phyloP scores from a whole-genome alignment of 2,888 invertebrate species.

The Ceramica pisi region DNA sequence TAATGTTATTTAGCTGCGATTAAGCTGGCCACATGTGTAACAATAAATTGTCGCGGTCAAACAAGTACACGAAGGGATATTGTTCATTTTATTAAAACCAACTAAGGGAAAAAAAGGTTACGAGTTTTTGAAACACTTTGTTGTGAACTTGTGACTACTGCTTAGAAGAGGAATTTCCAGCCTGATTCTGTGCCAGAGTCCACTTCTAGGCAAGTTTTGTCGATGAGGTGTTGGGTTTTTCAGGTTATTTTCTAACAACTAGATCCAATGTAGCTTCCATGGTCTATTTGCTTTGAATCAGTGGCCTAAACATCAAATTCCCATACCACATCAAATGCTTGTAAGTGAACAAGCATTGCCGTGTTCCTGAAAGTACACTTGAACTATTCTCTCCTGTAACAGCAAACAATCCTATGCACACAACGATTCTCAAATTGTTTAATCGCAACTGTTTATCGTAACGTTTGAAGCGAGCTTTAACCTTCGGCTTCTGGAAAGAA shows the following conservation, averaged over 20 bases:
- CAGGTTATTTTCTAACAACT: too few species aligned
- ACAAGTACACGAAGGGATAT: neutral
- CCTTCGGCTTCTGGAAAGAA: too few species aligned
- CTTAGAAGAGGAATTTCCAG: too few species aligned
- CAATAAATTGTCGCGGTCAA: neutral
- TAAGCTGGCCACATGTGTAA: neutral
- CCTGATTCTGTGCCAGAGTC: too few species aligned
- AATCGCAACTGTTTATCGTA: slow-evolving; percentile 9
- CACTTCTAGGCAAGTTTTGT: too few species aligned
- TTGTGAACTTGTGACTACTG: too few species aligned
- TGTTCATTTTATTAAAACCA: neutral
- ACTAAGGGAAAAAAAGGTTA: too few species aligned
- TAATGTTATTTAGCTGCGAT: neutral
- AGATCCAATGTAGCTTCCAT: neutral
- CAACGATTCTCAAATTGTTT: neutral
- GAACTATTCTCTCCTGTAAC: neutral
- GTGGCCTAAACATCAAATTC: neutral
- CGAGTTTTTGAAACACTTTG: too few species aligned
- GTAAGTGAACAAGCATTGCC: neutral
- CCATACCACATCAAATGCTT: slow-evolving; percentile 6
- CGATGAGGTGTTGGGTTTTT: too few species aligned
- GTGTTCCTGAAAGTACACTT: slow-evolving; percentile 2
- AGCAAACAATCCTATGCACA: neutral
- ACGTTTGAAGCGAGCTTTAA: slow-evolving; percentile 1
- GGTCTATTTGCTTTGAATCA: neutral